phyloP scores from a whole-genome alignment of 2,113 vertebrate genomes.

The Bubo blakistoni region DNA sequence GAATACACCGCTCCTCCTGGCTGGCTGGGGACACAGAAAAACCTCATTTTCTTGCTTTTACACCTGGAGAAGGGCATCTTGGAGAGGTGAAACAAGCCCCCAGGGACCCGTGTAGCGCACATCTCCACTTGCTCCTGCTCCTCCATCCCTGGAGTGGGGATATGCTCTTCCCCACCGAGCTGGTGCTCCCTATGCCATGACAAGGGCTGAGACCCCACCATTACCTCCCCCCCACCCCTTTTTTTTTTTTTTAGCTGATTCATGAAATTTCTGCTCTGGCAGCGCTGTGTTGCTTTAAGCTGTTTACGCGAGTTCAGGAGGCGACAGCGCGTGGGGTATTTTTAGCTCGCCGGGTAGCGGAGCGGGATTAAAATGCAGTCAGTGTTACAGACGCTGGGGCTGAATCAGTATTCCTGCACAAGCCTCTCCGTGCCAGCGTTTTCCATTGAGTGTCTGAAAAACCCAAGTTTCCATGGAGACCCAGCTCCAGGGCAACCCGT shows the following conservation, averaged over 20 bases:
- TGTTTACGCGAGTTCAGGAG: conserved; percentile 59
- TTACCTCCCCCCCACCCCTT: neutral
- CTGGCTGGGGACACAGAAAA: fast-evolving
- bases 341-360: conserved; percentile 72
- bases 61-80: neutral
- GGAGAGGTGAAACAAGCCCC: neutral
- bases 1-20: fast-evolving
- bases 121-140: fast-evolving
- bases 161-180: fast-evolving
- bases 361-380: conserved; percentile 73
- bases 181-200: fast-evolving
- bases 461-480: conserved; percentile 80
- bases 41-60: neutral
- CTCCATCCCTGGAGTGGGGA: fast-evolving
- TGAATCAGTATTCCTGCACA: conserved; percentile 80
- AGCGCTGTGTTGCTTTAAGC: conserved; percentile 48
- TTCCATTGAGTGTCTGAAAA: conserved; percentile 79
- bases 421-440: conserved; percentile 69
- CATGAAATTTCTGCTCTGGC: conserved; percentile 37
- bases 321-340: conserved; percentile 60
- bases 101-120: fast-evolving
- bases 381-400: conserved; percentile 69
- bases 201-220: neutral
- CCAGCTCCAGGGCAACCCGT: conserved; percentile 74
- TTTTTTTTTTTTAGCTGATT: conserved; percentile 46